Conservation (phyloP, 2,113 vertebrate species). For the Myxocyprinus asiaticus region DNA sequence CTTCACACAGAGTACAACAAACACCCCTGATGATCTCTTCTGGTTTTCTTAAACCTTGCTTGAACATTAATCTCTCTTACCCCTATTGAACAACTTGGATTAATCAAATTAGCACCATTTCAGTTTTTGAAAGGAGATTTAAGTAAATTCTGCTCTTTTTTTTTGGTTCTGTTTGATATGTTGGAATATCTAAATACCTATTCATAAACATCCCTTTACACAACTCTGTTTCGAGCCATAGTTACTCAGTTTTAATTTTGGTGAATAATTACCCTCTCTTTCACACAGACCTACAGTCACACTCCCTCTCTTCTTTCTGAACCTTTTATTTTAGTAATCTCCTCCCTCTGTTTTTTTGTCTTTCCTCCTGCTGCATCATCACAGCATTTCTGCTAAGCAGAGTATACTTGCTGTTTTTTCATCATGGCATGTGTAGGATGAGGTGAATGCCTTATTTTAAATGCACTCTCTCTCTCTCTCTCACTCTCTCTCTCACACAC, state of each 20-base stretch:
- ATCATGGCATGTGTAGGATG: constrained; percentile 19
- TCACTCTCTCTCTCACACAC: not conserved
- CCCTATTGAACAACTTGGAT: not conserved
- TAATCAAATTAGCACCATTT: too few relatives aligned
- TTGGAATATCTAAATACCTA: too few relatives aligned
- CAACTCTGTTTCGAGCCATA: too few relatives aligned
- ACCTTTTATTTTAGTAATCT: constrained; percentile 7
- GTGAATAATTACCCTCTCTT: too few relatives aligned
- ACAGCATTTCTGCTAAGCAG: constrained; percentile 26
- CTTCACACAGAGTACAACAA: not conserved
- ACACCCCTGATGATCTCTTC: not conserved
- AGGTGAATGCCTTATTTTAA: not conserved
- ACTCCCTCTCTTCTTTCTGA: not conserved
- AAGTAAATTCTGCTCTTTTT: too few relatives aligned
- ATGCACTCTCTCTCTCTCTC: too few relatives aligned
- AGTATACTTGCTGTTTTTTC: not conserved
- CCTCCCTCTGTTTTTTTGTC: constrained; percentile 12
- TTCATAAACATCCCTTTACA: too few relatives aligned
- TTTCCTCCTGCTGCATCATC: constrained; percentile 16
- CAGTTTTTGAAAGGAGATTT: too few relatives aligned
- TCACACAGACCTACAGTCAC: not conserved
- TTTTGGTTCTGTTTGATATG: not conserved
- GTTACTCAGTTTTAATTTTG: too few relatives aligned
- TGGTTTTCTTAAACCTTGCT: not conserved
- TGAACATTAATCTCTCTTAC: not conserved